Percentiles rank a stretch among this genome's conserved stretches.
phyloP scores from a whole-genome alignment of 1,140 invertebrate genomes.

The Pachyrhynchus sulphureomaculatus region DNA sequence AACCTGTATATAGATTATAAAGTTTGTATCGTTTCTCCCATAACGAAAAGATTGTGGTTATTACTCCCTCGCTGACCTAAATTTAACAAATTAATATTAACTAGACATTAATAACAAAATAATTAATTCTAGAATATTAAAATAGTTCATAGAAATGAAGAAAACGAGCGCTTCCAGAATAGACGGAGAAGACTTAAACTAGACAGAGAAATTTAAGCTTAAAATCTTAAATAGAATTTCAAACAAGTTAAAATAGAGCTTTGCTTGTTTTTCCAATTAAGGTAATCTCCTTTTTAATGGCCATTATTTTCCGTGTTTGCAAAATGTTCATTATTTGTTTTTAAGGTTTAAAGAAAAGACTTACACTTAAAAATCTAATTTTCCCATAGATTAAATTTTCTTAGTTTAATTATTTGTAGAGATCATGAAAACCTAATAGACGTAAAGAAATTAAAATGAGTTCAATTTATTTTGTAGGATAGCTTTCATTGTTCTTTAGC shows the following conservation, averaged over 20 bases:
- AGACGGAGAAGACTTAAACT: not conserved
- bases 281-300: constrained; percentile 14
- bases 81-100: no score
- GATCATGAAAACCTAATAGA: no score
- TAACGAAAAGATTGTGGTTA: no score
- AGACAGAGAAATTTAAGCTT: not conserved
- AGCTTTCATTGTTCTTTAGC: no score
- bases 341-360: not conserved
- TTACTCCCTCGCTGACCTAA: no score
- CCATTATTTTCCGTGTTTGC: not conserved
- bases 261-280: constrained; percentile 9
- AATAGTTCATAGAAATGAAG: not conserved
- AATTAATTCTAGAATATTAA: not conserved
- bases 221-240: constrained; percentile 16
- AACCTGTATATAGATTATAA: no score
- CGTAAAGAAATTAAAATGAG: no score
- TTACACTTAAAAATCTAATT: not conserved
- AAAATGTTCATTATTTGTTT: not conserved
- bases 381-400: not conserved
- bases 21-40: no score
- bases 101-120: no score
- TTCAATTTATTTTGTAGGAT: no score
- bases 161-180: no score
- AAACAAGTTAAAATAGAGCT: constrained; percentile 6
- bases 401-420: no score